Evolutionary conservation across 2,113 vertebrate species (phyloP), one percentile per base, ranked within the genome.

Genomic region (Uropsilus gracilis): DNA sequence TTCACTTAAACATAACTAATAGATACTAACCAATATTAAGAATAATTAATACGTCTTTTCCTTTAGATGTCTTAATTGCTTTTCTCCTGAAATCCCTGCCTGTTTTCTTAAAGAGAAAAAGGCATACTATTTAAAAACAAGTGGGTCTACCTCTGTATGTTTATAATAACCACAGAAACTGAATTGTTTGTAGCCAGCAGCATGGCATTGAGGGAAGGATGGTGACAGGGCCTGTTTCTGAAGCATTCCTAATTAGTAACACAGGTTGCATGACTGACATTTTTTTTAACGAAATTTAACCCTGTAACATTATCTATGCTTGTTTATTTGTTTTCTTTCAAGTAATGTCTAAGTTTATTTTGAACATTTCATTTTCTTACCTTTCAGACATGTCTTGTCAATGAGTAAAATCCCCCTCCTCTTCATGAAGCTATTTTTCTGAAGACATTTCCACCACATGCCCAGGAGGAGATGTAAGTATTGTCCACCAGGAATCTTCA

Each of bases 351-450:
- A 94, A 96, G 64, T 61, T 69, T 90, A 53, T 92, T 85, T 97
- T 97, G 91, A 91, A 55, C 57, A 94, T 97, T 96, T 97, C 89
- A 20, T 95, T 81, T 92, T 94, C 99, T 97, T 98, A 99, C 99
- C 99, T 99, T 98, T 99, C 98, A 59, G 98, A 99, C 99, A 99
- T 99, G 98, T 98, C 98, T 99, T 96, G 96, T 81, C 63, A 93
- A 48, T 95, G 83, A 86, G 50, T 26, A 48, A 6, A 93, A 97
- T 97, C 94, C 96, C 98, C 97, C 93, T 97, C 87, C 82, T 89
- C 81, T 87, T 97, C 95, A 86, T 83, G 24, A 91, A 96, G 91
- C 94, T 94, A 57, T 95, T 97, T 97, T 97, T 96, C 97, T 93
- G 96, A 96, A 89, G 84, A 90, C 28, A 87, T 95, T 94, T 97